Percentiles rank a stretch among this genome's conserved stretches.
Evolutionary conservation across 2,797 vertebrate genomes (phyloP).

Genomic region (Microcaecilia unicolor): DNA sequence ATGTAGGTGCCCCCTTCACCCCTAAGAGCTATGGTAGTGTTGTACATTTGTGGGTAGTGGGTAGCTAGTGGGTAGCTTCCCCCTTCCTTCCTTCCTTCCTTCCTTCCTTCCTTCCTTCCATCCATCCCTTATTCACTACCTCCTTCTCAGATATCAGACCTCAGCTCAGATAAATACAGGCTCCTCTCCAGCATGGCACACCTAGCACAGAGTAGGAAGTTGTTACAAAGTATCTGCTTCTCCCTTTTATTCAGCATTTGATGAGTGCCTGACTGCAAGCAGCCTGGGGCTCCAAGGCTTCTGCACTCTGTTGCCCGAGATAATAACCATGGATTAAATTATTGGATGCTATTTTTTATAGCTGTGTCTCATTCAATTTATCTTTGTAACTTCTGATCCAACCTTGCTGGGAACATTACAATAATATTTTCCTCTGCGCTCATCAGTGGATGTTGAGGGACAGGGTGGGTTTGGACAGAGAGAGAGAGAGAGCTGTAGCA

Average conservation of each 20-base stretch:
- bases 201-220: too few species aligned
- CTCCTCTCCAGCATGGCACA: too few species aligned
- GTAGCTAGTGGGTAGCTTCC: too few species aligned
- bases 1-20: too few species aligned
- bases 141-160: too few species aligned
- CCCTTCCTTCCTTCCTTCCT: background rate
- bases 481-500: too few species aligned
- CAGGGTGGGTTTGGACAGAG: too few species aligned
- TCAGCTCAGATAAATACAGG: too few species aligned
- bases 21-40: too few species aligned
- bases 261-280: constrained; percentile 2
- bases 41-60: too few species aligned
- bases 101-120: background rate
- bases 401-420: constrained; percentile 42
- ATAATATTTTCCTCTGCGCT: constrained; percentile 33
- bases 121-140: too few species aligned
- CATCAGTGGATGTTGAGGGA: constrained; percentile 10
- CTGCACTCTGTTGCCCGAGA: constrained; percentile 31
- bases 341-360: constrained; percentile 30
- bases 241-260: constrained; percentile 11
- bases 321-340: constrained; percentile 50
- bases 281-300: constrained; percentile 15
- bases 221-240: too few species aligned
- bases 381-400: constrained; percentile 39
- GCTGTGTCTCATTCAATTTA: constrained; percentile 48